Conservation (phyloP, 2,888 invertebrate species). For the Bugulina stolonifera region DNA sequence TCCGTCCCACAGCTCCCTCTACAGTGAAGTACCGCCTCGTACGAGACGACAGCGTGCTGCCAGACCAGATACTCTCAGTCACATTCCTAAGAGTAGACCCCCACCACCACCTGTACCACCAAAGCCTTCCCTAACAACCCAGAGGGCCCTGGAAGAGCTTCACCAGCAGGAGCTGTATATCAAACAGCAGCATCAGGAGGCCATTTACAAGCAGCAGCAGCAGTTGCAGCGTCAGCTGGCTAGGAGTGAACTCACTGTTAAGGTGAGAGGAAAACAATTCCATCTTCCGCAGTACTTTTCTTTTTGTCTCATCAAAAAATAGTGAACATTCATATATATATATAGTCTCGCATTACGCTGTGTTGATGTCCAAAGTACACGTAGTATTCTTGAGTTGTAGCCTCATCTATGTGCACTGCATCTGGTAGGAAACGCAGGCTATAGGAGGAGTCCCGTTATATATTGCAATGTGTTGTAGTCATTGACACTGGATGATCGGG, state of each 20-base stretch:
- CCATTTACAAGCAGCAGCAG: background rate
- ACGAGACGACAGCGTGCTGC: background rate
- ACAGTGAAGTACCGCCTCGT: background rate
- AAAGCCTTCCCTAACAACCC: background rate
- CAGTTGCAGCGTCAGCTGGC: too few relatives aligned
- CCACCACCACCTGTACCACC: slow-evolving; percentile 2
- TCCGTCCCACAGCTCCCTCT: background rate
- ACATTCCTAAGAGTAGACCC: background rate
- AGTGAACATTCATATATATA: too few relatives aligned
- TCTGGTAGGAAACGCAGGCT: too few relatives aligned
- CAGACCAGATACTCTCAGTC: background rate
- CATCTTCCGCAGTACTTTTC: too few relatives aligned
- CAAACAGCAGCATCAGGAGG: background rate
- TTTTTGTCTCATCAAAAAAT: too few relatives aligned
- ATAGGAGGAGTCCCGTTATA: too few relatives aligned
- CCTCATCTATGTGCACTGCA: too few relatives aligned
- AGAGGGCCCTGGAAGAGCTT: background rate
- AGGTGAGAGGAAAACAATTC: too few relatives aligned
- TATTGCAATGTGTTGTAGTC: slow-evolving; percentile 5
- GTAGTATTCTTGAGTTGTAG: too few relatives aligned
- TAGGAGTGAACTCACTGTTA: too few relatives aligned
- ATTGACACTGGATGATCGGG: background rate
- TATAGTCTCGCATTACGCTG: too few relatives aligned
- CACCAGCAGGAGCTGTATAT: background rate
- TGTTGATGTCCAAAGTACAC: too few relatives aligned